Conservation (phyloP, 2,888 invertebrate species). For the Eilema griseolum region DNA sequence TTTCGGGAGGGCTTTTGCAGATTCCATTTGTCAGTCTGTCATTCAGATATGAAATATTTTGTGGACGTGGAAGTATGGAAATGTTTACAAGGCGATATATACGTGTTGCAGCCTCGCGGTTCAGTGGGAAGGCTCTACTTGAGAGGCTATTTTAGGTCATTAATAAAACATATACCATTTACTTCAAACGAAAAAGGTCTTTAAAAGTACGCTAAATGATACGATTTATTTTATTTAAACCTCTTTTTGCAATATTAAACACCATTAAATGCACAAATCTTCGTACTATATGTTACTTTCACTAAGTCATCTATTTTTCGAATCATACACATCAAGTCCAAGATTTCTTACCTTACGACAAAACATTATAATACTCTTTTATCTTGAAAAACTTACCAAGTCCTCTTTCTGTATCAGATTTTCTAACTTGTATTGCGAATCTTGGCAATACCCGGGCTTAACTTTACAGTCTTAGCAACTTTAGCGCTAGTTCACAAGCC, state of each 20-base stretch:
- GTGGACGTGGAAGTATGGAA: slow-evolving; percentile 7
- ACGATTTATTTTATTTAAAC: not conserved
- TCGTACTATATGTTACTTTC: not conserved
- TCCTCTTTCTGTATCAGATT: not conserved
- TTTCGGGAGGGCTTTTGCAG: slow-evolving; percentile 48
- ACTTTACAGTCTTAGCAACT: slow-evolving; percentile 18
- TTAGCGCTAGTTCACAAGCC: slow-evolving; percentile 8
- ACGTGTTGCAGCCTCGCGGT: not conserved
- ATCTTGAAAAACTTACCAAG: not conserved
- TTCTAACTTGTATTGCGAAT: slow-evolving; percentile 23
- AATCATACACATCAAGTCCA: no score
- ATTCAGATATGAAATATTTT: slow-evolving; percentile 35
- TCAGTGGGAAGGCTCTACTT: not conserved
- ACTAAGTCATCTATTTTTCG: no score
- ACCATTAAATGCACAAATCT: not conserved
- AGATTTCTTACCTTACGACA: not conserved
- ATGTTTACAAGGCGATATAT: not conserved
- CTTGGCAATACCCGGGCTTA: slow-evolving; percentile 28
- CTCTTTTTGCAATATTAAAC: not conserved
- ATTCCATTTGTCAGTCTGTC: slow-evolving; percentile 63
- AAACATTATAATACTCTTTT: not conserved
- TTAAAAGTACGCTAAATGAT: not conserved
- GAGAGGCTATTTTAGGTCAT: not conserved
- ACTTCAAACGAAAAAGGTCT: not conserved
- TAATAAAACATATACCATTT: not conserved